Percentiles rank a stretch among this genome's conserved stretches.
phyloP scores from a whole-genome alignment of 2,113 vertebrate species.

The Leptodactylus fuscus region DNA sequence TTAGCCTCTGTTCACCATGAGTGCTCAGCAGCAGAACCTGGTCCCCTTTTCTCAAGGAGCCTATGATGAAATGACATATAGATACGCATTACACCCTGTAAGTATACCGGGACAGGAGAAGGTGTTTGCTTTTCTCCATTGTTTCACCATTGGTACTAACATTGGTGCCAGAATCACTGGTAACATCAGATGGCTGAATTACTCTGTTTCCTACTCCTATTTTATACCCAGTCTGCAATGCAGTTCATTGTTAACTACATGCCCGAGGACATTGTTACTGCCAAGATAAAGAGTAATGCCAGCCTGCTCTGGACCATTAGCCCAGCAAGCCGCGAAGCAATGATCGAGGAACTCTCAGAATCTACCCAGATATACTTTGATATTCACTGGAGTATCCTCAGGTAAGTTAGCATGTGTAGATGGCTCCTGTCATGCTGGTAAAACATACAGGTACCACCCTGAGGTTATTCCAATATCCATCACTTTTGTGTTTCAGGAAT shows the following conservation, averaged over 20 bases:
- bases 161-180: background rate
- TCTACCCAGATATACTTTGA: constrained; percentile 71
- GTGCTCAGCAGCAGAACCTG: constrained; percentile 78
- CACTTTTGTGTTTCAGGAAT: constrained; percentile 68
- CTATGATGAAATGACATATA: constrained; percentile 69
- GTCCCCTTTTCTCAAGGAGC: constrained; percentile 68
- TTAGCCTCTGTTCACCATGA: constrained; percentile 77
- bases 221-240: constrained; percentile 64
- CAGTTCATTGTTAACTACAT: constrained; percentile 73
- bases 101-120: background rate
- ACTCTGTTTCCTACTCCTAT: background rate
- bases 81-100: constrained; percentile 71
- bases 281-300: constrained; percentile 77
- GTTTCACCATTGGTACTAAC: background rate
- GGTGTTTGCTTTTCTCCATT: too few species aligned
- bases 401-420: constrained; percentile 63
- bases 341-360: constrained; percentile 69
- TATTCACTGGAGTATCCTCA: constrained; percentile 68
- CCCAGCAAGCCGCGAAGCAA: constrained; percentile 68
- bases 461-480: too few species aligned
- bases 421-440: background rate
- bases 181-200: background rate
- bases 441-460: background rate
- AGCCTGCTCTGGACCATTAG: constrained; percentile 75
- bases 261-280: constrained; percentile 67